Percentiles rank a stretch among this genome's conserved stretches.
Evolutionary conservation across 2,113 vertebrate species (phyloP).

Genomic region (Nycticebus coucang): DNA sequence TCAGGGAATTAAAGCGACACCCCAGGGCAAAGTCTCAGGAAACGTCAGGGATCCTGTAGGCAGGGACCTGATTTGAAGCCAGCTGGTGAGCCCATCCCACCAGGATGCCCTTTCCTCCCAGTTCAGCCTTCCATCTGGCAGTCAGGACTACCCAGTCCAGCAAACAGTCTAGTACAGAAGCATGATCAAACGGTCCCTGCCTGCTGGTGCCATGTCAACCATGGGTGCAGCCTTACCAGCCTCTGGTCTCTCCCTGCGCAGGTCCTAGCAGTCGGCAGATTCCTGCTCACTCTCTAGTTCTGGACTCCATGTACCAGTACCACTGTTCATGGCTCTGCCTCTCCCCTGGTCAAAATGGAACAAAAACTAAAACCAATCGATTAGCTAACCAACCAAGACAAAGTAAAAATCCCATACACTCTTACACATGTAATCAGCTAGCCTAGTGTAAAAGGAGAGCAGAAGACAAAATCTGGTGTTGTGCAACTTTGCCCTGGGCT

Average conservation of each 20-base stretch:
- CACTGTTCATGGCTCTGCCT: background rate
- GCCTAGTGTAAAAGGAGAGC: background rate
- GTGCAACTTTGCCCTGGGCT: background rate
- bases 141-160: background rate
- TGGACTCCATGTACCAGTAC: background rate
- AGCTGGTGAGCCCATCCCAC: background rate
- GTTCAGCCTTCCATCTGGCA: background rate
- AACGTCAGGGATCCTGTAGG: background rate
- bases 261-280: background rate
- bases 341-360: background rate
- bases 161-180: background rate
- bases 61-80: background rate
- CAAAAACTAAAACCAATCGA: background rate
- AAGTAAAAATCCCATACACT: background rate
- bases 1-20: background rate
- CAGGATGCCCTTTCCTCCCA: background rate
- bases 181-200: background rate
- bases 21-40: background rate
- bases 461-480: background rate
- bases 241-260: background rate
- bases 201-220: accelerated
- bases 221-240: background rate
- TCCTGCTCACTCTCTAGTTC: background rate
- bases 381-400: background rate
- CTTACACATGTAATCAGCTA: background rate